phyloP scores from a whole-genome alignment of 2,797 vertebrate species.

The Synanceia verrucosa region DNA sequence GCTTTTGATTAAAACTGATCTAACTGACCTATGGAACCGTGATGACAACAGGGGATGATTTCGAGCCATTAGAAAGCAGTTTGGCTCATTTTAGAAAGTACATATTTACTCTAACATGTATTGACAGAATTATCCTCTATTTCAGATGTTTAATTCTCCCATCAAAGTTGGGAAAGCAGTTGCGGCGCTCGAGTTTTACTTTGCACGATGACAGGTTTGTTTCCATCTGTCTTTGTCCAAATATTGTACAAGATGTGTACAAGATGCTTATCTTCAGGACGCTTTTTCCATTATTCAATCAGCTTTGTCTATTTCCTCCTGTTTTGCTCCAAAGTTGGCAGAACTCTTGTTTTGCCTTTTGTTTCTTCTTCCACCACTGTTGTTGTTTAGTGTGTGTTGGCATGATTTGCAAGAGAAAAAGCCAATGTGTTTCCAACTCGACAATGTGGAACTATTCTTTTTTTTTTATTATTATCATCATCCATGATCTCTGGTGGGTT shows the following conservation, averaged over 20 bases:
- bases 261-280: conserved; percentile 54
- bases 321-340: conserved; percentile 47
- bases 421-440: conserved; percentile 2
- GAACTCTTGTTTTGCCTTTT: conserved; percentile 19
- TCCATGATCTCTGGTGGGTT: conserved; percentile 8
- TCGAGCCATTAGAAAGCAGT: conserved; percentile 4
- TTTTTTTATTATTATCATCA: background rate
- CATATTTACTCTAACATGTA: background rate
- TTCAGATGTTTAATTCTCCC: conserved; percentile 38
- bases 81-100: background rate
- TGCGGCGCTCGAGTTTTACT: conserved; percentile 2
- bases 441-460: background rate
- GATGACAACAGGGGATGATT: conserved; percentile 21
- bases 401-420: conserved; percentile 25
- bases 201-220: conserved; percentile 44
- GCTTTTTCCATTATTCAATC: conserved; percentile 52
- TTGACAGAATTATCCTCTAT: background rate
- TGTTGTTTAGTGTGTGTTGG: conserved; percentile 32
- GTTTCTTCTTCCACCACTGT: conserved; percentile 31
- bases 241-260: conserved; percentile 46
- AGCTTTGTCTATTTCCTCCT: conserved; percentile 57
- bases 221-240: conserved; percentile 50
- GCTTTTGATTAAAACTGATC: conserved; percentile 26
- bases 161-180: conserved; percentile 29
- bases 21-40: conserved; percentile 15